Percentiles rank a stretch among this genome's conserved stretches.
Evolutionary conservation across 2,113 vertebrate genomes (phyloP).

Genomic region (Bufo bufo): DNA sequence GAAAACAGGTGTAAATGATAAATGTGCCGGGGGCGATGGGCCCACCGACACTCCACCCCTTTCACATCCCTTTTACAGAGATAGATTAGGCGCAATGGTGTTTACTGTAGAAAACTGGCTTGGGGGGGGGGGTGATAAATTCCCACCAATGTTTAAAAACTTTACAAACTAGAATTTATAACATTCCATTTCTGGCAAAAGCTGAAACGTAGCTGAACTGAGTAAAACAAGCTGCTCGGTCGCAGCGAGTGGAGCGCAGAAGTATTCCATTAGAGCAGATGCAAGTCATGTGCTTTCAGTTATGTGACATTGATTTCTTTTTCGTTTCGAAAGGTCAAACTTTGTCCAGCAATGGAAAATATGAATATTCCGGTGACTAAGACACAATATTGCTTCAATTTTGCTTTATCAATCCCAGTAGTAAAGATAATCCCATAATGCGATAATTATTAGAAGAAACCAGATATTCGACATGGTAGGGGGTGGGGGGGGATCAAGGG

Average conservation of each 20-base stretch:
- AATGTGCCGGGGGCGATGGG: no score
- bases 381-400: slow-evolving; percentile 38
- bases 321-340: slow-evolving; percentile 39
- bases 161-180: background rate
- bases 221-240: slow-evolving; percentile 9
- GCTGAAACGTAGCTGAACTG: background rate
- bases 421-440: background rate
- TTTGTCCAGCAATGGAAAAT: slow-evolving; percentile 55
- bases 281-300: slow-evolving; percentile 48
- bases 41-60: no score
- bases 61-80: no score
- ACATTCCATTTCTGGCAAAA: slow-evolving; percentile 31
- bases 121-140: no score
- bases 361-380: slow-evolving; percentile 47
- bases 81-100: no score
- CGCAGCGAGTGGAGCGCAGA: slow-evolving; percentile 3
- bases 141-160: no score
- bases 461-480: background rate
- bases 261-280: slow-evolving; percentile 46
- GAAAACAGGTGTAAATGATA: no score
- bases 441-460: background rate
- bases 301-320: slow-evolving; percentile 37
- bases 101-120: no score
- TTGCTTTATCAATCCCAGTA: background rate
- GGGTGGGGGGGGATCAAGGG: background rate